A percentile compares a stretch with the other conserved stretches of the same genome.
Conservation (phyloP, 2,113 vertebrate genomes). For the Chaetodon auriga region DNA sequence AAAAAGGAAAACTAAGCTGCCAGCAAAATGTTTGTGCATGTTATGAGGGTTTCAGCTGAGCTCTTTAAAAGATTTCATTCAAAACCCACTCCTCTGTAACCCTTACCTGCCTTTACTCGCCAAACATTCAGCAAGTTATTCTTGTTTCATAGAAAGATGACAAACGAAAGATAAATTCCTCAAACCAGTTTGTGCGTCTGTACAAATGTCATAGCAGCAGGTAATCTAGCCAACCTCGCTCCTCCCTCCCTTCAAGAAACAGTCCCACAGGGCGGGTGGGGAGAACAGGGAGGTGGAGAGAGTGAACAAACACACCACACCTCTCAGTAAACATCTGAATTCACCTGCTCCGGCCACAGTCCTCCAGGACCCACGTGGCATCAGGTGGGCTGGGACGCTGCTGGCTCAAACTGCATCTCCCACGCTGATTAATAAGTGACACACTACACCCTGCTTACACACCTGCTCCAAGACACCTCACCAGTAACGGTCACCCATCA, state of each 20-base stretch:
- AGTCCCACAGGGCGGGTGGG: slow-evolving; percentile 52
- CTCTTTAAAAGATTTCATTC: too few species aligned
- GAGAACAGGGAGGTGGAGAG: slow-evolving; percentile 43
- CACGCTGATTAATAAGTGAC: slow-evolving; percentile 58
- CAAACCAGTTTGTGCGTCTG: slow-evolving; percentile 52
- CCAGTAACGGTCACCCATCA: slow-evolving; percentile 14
- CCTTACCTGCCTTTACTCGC: neutral
- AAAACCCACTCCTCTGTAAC: neutral
- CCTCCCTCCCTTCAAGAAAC: slow-evolving; percentile 29
- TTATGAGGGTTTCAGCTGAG: neutral
- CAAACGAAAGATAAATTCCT: neutral
- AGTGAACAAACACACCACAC: slow-evolving; percentile 74
- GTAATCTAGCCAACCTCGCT: slow-evolving; percentile 20
- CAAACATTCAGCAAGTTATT: neutral
- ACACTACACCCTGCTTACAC: slow-evolving; percentile 5
- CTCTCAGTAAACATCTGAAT: slow-evolving; percentile 66
- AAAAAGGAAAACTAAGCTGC: neutral
- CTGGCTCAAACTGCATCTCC: slow-evolving; percentile 22
- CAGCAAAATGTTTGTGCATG: neutral
- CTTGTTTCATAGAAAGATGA: neutral
- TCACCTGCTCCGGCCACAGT: slow-evolving; percentile 57
- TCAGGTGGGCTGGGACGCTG: slow-evolving; percentile 34
- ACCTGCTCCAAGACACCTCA: slow-evolving; percentile 45
- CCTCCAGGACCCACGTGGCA: slow-evolving; percentile 74
- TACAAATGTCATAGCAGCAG: slow-evolving; percentile 59